phyloP scores from a whole-genome alignment of 2,797 vertebrate species.

The Coilia nasus region DNA sequence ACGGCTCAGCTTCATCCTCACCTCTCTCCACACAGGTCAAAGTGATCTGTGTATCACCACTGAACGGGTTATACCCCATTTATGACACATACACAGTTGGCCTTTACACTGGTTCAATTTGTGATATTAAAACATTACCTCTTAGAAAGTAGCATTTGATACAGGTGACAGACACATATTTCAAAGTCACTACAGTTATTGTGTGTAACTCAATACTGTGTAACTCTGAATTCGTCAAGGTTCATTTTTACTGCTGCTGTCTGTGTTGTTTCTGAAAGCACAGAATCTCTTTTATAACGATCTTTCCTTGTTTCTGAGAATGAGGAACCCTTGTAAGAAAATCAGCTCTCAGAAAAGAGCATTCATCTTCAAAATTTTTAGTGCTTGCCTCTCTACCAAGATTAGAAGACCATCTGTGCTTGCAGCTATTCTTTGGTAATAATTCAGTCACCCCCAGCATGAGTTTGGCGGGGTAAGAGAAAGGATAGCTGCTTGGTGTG shows the following conservation, averaged over 20 bases:
- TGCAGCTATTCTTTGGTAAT: conserved; percentile 54
- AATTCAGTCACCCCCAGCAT: conserved; percentile 28
- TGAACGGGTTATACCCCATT: not conserved
- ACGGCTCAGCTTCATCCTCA: not conserved
- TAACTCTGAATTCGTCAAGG: not conserved
- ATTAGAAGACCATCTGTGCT: conserved; percentile 44
- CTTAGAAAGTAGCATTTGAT: not conserved
- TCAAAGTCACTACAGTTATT: not conserved
- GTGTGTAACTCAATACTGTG: not conserved
- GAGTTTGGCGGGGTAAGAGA: conserved; percentile 38
- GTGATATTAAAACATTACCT: too few species aligned
- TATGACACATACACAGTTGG: not conserved
- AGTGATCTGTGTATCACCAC: not conserved
- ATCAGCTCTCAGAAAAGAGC: not conserved
- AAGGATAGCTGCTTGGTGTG: conserved; percentile 61
- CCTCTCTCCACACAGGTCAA: not conserved
- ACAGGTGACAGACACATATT: not conserved
- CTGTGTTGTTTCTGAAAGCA: not conserved
- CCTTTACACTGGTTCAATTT: too few species aligned
- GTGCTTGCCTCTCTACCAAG: conserved; percentile 29
- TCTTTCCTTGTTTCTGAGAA: not conserved
- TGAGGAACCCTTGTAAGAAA: not conserved
- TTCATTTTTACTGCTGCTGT: not conserved
- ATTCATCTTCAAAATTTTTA: not conserved
- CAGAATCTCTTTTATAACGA: not conserved